phyloP scores from a whole-genome alignment of 2,888 invertebrate species.

The Pachycephus smyrnensis region DNA sequence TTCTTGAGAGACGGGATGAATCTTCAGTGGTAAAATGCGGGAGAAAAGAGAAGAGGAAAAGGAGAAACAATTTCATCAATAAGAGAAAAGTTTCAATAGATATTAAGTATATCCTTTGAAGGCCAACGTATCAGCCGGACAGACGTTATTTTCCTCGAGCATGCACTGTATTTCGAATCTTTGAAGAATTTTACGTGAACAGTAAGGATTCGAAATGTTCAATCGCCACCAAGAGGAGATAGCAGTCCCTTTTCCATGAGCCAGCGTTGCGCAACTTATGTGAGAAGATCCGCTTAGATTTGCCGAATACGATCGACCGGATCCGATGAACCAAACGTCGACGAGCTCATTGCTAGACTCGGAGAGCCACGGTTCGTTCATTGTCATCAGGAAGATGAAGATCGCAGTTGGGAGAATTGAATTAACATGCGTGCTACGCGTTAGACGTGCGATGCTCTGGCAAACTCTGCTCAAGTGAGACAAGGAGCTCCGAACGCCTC shows the following conservation, averaged over 20 bases:
- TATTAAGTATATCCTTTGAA: neutral
- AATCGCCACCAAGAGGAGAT: too few relatives aligned
- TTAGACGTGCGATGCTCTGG: constrained; percentile 21
- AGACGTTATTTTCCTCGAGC: neutral
- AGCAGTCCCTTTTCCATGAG: too few relatives aligned
- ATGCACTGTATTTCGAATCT: neutral
- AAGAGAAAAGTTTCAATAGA: neutral
- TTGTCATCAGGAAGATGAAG: neutral
- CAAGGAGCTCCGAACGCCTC: constrained; percentile 35
- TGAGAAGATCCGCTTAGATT: neutral
- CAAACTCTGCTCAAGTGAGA: constrained; percentile 21
- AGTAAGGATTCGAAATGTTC: neutral
- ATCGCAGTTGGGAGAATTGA: too few relatives aligned
- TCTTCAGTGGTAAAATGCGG: constrained; percentile 29
- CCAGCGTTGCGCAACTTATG: neutral
- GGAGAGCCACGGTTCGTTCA: neutral
- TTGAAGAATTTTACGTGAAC: neutral
- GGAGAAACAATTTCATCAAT: too few relatives aligned
- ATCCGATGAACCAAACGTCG: too few relatives aligned
- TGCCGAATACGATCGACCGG: neutral
- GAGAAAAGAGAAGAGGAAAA: constrained; percentile 2
- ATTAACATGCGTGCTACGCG: neutral
- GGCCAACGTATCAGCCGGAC: neutral
- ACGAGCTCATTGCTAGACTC: too few relatives aligned
- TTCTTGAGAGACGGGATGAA: constrained; percentile 47